Conservation (phyloP, 2,113 vertebrate genomes). For the Mungos mungo region DNA sequence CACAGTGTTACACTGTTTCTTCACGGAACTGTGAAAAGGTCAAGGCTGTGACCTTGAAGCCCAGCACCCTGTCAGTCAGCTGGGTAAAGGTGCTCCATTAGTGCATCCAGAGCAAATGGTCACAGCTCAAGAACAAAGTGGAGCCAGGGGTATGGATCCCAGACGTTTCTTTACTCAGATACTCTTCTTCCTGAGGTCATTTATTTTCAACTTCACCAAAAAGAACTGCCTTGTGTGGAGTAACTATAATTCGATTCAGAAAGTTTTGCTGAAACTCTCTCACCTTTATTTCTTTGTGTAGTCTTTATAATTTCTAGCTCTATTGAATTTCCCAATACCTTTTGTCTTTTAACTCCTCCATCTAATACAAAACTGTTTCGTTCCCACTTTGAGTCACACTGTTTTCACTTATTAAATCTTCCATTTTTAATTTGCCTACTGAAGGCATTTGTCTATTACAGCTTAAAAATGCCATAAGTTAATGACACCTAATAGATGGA, state of each 20-base stretch:
- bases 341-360: conserved; percentile 46
- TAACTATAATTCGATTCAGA: conserved; percentile 51
- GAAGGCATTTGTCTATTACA: conserved; percentile 49
- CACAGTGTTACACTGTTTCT: neutral
- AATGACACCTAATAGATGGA: conserved; percentile 36
- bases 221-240: neutral
- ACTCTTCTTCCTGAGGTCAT: neutral
- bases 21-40: neutral
- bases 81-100: too few relatives aligned
- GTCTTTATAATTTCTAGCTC: conserved; percentile 32
- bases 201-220: neutral
- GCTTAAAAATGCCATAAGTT: conserved; percentile 41
- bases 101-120: neutral
- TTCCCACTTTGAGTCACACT: neutral
- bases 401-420: conserved; percentile 46
- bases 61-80: neutral
- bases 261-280: conserved; percentile 66
- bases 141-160: neutral
- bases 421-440: conserved; percentile 69
- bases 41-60: neutral
- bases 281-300: conserved; percentile 40
- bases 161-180: neutral
- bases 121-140: neutral
- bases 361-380: conserved; percentile 37
- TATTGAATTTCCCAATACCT: conserved; percentile 5